Evolutionary conservation across 2,113 vertebrate species (phyloP), one percentile per base, ranked within the genome.

Genomic region (Caracal caracal): DNA sequence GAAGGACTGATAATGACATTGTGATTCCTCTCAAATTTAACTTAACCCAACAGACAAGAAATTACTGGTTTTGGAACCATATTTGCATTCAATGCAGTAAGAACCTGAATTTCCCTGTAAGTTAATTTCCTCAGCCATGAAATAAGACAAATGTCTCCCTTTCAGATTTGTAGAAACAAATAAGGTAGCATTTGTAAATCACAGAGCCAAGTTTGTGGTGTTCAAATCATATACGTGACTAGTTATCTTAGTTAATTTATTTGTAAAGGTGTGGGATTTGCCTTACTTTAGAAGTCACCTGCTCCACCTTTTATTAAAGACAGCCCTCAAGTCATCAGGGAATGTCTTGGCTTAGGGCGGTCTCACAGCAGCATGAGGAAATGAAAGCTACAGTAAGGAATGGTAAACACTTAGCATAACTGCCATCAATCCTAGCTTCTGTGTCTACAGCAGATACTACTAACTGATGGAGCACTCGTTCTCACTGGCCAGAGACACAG

Each of bases 21-120:
- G 5, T 82, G 20, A 73, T 71, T 86, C 56, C 35, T 97, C 63
- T 96, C 35, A 71, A 97, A 83, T 83, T 82, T 65, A 93, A 95
- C 49, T 82, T 47, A 79, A 35, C 7, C 26, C 13, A 82, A 95
- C 43, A 63, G 43, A 56, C 47, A 51, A n/a, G n/a, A 91, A 94
- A 94, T 88, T 75, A 37, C 40, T 83, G 15, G 61, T 19, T 90
- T 86, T 70, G 37, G 43, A 90, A 90, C 10, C 33, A 59, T 56
- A 73, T 80, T 93, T 83, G 66, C 15, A 15, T 71, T 75, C 30
- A 63, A 19, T 35, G 63, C 53, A 56, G 7, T 95, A 53, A 65
- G 90, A 17, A n/a, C 59, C 17, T 65, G 2, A 93, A 84, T 9
- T 56, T 88, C 70, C 33, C 33, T 89, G 2, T 40, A 53, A 76